Conservation (phyloP, 2,797 vertebrate genomes). For the Oceanodroma leucorhoa region DNA sequence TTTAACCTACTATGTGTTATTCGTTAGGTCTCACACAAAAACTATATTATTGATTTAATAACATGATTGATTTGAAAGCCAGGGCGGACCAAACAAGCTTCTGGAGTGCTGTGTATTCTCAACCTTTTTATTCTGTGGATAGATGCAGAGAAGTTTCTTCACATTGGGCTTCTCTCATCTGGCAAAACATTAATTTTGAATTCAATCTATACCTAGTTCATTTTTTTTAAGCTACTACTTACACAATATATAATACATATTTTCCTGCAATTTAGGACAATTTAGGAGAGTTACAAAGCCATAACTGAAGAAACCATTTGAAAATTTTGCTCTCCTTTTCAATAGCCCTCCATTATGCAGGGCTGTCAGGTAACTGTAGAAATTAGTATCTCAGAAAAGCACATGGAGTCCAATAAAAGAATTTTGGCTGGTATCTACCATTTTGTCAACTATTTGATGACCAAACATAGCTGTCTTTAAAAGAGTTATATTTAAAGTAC, state of each 20-base stretch:
- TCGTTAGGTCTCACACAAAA: not conserved
- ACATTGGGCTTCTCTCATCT: not conserved
- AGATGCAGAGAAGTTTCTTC: not conserved
- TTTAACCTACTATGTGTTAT: not conserved
- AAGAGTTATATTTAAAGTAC: not conserved
- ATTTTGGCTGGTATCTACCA: not conserved
- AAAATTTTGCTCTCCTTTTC: not conserved
- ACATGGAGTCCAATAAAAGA: not conserved
- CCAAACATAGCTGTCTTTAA: not conserved
- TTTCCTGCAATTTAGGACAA: not conserved
- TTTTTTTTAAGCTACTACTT: not conserved
- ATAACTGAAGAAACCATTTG: not conserved
- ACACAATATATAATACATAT: not conserved
- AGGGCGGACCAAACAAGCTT: not conserved
- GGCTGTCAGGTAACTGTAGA: not conserved
- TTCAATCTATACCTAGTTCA: not conserved
- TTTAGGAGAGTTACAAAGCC: not conserved
- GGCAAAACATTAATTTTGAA: not conserved
- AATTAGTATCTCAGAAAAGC: not conserved
- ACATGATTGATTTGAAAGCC: conserved; percentile 1
- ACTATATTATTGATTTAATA: not conserved
- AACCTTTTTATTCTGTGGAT: not conserved
- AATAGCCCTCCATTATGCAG: not conserved
- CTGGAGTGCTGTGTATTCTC: not conserved
- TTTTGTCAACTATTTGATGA: not conserved